Percentiles rank a stretch among this genome's conserved stretches.
phyloP scores from a whole-genome alignment of 2,888 invertebrate species.

The Cecidostiba fungosa region DNA sequence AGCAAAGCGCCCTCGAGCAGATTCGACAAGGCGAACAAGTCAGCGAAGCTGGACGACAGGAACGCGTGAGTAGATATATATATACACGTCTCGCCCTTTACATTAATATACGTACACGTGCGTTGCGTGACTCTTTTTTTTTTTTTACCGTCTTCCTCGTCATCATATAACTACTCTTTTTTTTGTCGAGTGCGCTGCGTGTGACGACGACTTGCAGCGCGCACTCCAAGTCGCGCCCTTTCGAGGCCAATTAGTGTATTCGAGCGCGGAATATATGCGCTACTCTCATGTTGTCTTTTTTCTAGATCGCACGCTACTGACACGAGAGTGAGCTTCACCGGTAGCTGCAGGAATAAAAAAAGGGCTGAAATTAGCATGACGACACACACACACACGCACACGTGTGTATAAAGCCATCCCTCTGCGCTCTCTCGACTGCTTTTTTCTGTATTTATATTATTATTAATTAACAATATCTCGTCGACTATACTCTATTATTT shows the following conservation, averaged over 20 bases:
- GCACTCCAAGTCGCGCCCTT: background rate
- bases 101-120: no score
- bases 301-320: background rate
- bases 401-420: background rate
- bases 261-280: background rate
- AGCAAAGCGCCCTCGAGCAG: slow-evolving; percentile 76
- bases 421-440: background rate
- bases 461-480: no score
- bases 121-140: background rate
- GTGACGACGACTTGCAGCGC: background rate
- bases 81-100: no score
- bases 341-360: no score
- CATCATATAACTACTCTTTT: background rate
- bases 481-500: no score
- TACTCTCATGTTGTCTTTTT: slow-evolving; percentile 9
- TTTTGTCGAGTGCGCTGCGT: background rate
- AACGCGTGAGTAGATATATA: slow-evolving; percentile 60
- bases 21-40: slow-evolving; percentile 75
- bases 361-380: background rate
- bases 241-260: slow-evolving; percentile 14
- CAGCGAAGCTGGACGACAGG: slow-evolving; percentile 76
- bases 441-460: background rate
- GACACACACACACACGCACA: no score
- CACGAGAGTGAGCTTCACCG: background rate
- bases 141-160: background rate